These are phyloP conservation scores for Myotis planiceps DNA, from an alignment of 2,797 vertebrate species.

Conservation along the genomic window DNA sequence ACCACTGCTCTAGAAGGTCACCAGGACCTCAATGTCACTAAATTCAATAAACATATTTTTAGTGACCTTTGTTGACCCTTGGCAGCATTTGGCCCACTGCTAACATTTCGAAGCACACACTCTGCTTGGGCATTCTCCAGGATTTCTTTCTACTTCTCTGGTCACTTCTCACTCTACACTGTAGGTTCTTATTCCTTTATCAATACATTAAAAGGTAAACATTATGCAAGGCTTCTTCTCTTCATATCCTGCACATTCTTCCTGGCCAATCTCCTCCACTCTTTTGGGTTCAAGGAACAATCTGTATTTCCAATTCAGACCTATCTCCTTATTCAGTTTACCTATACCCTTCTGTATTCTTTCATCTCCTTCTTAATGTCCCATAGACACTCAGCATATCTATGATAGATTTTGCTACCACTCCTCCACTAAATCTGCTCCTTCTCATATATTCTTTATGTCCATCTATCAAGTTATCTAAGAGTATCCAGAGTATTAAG, in stretches of 20 bases:
- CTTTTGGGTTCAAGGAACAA: background rate
- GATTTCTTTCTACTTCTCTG: background rate
- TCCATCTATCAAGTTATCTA: background rate
- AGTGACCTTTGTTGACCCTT: background rate
- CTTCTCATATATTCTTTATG: background rate
- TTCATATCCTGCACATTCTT: background rate
- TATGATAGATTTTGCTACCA: background rate
- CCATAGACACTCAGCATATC: background rate
- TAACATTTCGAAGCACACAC: background rate
- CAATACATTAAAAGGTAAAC: background rate
- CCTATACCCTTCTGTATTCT: background rate
- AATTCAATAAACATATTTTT: background rate
- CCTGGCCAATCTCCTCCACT: background rate
- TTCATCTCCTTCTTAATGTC: background rate
- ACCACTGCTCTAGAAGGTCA: background rate
- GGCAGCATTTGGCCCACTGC: background rate
- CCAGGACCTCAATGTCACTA: background rate
- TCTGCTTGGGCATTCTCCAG: background rate
- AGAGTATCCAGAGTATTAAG: constrained; percentile 15
- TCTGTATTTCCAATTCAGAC: background rate
- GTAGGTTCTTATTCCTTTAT: background rate
- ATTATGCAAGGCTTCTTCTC: background rate
- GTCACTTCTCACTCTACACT: background rate
- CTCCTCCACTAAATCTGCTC: background rate
- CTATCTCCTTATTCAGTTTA: no score